Conservation (phyloP, 1,140 invertebrate genomes). For the Antheraea pernyi region DNA sequence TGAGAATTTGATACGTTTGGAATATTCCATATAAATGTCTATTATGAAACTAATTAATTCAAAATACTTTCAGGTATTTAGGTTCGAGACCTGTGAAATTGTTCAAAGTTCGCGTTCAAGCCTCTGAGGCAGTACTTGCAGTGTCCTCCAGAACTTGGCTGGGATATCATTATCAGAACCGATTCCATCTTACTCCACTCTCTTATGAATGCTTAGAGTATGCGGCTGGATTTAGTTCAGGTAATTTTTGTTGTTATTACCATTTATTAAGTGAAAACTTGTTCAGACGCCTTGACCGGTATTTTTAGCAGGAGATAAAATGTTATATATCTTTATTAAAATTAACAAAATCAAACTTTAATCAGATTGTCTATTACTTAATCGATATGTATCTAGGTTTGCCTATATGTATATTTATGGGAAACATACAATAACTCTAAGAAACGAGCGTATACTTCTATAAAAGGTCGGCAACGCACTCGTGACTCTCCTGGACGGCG, state of each 20-base stretch:
- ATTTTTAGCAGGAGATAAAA: too few species aligned
- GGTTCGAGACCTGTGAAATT: conserved; percentile 97
- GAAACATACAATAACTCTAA: too few species aligned
- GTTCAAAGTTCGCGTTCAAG: conserved; percentile 97
- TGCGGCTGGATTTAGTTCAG: conserved; percentile 97
- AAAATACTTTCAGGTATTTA: conserved; percentile 82
- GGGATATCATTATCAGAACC: conserved; percentile 98
- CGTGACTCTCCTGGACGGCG: too few species aligned
- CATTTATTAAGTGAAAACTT: too few species aligned
- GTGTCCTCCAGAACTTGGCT: conserved; percentile 99
- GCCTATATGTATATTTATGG: too few species aligned
- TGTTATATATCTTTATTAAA: too few species aligned
- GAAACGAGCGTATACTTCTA: too few species aligned
- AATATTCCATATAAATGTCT: neutral
- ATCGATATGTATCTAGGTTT: too few species aligned
- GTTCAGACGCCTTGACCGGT: too few species aligned
- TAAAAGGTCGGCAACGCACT: too few species aligned
- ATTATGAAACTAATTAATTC: conserved; percentile 8
- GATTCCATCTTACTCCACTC: conserved; percentile 96
- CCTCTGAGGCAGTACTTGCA: conserved; percentile 96
- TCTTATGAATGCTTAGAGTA: conserved; percentile 98
- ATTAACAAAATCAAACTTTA: too few species aligned
- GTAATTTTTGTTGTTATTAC: conserved; percentile 33
- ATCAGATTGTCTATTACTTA: too few species aligned
- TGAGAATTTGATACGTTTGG: conserved; percentile 37